These are phyloP conservation scores for Netelia inedita DNA, from an alignment of 2,888 invertebrate genomes.

Conservation along the genomic window DNA sequence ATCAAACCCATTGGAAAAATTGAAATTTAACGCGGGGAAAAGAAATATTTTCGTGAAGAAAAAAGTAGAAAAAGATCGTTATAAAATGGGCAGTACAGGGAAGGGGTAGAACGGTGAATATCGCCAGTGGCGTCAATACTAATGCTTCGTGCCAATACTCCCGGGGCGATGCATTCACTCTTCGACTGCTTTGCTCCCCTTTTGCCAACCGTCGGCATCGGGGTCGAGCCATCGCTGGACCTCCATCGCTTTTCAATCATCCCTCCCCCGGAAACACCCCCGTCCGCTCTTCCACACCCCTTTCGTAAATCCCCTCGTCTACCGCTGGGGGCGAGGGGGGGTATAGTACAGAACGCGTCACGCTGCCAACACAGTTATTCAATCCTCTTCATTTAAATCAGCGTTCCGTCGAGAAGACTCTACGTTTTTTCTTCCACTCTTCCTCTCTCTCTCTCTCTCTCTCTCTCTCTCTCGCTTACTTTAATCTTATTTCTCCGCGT, in stretches of 20 bases:
- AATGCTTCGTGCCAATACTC: conserved; percentile 78
- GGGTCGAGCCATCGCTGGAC: conserved; percentile 10
- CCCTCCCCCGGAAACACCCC: conserved; percentile 29
- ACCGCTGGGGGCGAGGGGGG: conserved; percentile 51
- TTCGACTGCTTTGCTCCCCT: conserved; percentile 48
- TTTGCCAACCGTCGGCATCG: conserved; percentile 17
- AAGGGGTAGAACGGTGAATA: conserved; percentile 66
- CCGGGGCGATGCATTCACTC: conserved; percentile 65
- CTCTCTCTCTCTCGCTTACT: conserved; percentile 4
- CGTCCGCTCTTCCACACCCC: conserved; percentile 36
- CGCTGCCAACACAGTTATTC: conserved; percentile 58
- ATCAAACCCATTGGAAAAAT: neutral
- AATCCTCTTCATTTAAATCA: conserved; percentile 57
- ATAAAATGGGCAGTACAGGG: conserved; percentile 46
- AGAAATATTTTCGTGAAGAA: neutral
- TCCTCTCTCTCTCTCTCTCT: conserved; percentile 4
- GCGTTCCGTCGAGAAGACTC: conserved; percentile 28
- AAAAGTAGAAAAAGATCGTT: conserved; percentile 49
- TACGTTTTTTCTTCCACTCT: conserved; percentile 3
- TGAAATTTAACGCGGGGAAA: neutral
- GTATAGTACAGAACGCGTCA: conserved; percentile 45
- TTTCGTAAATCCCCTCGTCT: conserved; percentile 52
- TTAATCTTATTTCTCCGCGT: conserved; percentile 40
- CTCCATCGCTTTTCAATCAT: conserved; percentile 67
- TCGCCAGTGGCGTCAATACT: conserved; percentile 73